Evolutionary conservation across 2,797 vertebrate genomes (phyloP).

Genomic region (Lagocephalus sceleratus): DNA sequence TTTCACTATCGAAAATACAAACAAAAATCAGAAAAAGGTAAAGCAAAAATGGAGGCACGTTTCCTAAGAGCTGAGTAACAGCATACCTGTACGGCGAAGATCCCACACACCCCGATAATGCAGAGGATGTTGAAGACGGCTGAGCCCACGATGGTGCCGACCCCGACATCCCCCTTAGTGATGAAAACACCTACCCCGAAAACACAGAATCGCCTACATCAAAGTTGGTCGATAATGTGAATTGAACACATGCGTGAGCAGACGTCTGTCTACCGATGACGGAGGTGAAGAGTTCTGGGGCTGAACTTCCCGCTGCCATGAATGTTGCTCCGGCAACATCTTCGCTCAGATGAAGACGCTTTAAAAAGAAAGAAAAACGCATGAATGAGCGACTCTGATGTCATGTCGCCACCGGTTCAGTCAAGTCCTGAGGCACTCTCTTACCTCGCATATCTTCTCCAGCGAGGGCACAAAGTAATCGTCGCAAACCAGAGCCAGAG

Average conservation of each 20-base stretch:
- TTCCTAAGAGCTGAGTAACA: too few species aligned
- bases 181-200: conserved; percentile 88
- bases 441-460: conserved; percentile 94
- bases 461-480: conserved; percentile 97
- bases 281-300: conserved; percentile 97
- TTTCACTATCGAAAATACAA: too few species aligned
- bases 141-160: conserved; percentile 95
- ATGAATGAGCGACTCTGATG: not conserved
- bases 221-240: too few species aligned
- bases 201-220: too few species aligned
- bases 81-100: conserved; percentile 87
- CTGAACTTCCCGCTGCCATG: conserved; percentile 97
- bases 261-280: conserved; percentile 83
- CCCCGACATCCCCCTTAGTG: conserved; percentile 94
- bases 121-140: conserved; percentile 97
- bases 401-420: not conserved
- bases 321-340: conserved; percentile 97
- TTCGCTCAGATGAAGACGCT: conserved; percentile 94
- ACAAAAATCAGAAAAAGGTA: too few species aligned
- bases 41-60: too few species aligned
- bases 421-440: conserved; percentile 24
- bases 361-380: conserved; percentile 12
- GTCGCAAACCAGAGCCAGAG: conserved; percentile 91
- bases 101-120: conserved; percentile 94
- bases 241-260: not conserved